These are phyloP conservation scores for honey bee (Apis mellifera) DNA, from an alignment of 1,140 invertebrate species.

Conservation along the genomic window DNA sequence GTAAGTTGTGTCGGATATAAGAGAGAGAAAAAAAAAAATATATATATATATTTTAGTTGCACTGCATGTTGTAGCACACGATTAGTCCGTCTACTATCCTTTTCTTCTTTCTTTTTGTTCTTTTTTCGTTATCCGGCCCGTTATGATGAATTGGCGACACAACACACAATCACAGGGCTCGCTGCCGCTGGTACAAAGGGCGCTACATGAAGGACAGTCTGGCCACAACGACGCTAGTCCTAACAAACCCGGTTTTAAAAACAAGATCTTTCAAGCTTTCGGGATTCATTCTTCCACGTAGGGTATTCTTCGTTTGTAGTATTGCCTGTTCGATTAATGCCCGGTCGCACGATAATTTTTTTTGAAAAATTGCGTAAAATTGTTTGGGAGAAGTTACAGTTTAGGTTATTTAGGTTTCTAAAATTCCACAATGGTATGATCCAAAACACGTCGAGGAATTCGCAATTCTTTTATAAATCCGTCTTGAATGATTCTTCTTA, in stretches of 20 bases:
- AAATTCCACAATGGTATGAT: slow-evolving; percentile 10
- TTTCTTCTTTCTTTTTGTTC: slow-evolving; percentile 79
- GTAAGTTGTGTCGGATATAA: slow-evolving; percentile 71
- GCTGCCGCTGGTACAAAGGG: slow-evolving; percentile 77
- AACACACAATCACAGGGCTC: slow-evolving; percentile 75
- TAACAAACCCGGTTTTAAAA: slow-evolving; percentile 81
- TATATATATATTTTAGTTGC: slow-evolving; percentile 66
- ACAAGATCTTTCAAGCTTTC: slow-evolving; percentile 80
- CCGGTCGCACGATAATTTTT: slow-evolving; percentile 28
- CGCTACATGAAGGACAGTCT: slow-evolving; percentile 77
- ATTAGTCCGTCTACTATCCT: slow-evolving; percentile 80
- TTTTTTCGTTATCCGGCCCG: slow-evolving; percentile 78
- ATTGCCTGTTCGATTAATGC: slow-evolving; percentile 51
- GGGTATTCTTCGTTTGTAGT: slow-evolving; percentile 56
- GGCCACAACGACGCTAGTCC: slow-evolving; percentile 77
- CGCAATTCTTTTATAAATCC: background rate
- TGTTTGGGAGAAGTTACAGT: background rate
- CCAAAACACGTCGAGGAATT: slow-evolving; percentile 28
- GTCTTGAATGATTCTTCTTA: slow-evolving; percentile 4
- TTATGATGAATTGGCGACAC: slow-evolving; percentile 75
- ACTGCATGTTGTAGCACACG: slow-evolving; percentile 79
- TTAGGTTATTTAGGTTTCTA: slow-evolving; percentile 41
- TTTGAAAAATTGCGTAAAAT: background rate
- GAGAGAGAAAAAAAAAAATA: too few relatives aligned
- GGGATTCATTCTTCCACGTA: slow-evolving; percentile 79